Conservation (phyloP, 1,140 invertebrate genomes). For the Zaprionus africanus region DNA sequence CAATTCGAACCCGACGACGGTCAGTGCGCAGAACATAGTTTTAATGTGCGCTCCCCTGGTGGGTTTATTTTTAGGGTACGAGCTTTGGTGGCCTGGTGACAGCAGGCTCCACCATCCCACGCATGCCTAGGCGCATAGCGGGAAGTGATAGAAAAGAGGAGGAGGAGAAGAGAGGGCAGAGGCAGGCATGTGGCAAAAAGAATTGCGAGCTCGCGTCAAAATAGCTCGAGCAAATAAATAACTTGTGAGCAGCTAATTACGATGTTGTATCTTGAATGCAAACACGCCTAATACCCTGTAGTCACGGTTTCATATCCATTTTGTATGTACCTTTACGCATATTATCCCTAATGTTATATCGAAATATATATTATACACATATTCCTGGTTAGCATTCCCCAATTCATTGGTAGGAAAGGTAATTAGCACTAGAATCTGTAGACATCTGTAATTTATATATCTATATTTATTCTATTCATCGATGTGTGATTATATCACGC, state of each 20-base stretch:
- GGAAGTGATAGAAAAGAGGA: background rate
- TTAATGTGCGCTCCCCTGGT: conserved; percentile 44
- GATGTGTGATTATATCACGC: background rate
- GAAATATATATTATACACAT: too few species aligned
- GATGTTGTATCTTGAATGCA: background rate
- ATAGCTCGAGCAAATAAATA: conserved; percentile 18
- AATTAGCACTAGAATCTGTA: too few species aligned
- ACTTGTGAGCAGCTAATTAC: conserved; percentile 12
- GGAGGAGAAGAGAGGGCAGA: background rate
- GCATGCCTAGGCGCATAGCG: conserved; percentile 17
- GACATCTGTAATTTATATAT: too few species aligned
- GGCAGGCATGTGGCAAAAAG: conserved; percentile 2
- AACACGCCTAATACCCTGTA: background rate
- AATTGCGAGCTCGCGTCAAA: conserved; percentile 12
- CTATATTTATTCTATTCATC: too few species aligned
- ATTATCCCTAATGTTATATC: too few species aligned
- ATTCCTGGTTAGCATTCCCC: too few species aligned
- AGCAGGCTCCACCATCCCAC: conserved; percentile 1
- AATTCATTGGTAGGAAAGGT: too few species aligned
- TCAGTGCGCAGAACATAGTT: conserved; percentile 15
- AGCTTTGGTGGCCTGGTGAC: conserved; percentile 8
- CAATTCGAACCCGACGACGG: conserved; percentile 4
- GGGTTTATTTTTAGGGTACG: conserved; percentile 66
- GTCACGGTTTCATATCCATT: too few species aligned
- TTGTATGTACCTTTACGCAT: too few species aligned